phyloP scores from a whole-genome alignment of 2,797 vertebrate genomes.

The Limnodromus scolopaceus region DNA sequence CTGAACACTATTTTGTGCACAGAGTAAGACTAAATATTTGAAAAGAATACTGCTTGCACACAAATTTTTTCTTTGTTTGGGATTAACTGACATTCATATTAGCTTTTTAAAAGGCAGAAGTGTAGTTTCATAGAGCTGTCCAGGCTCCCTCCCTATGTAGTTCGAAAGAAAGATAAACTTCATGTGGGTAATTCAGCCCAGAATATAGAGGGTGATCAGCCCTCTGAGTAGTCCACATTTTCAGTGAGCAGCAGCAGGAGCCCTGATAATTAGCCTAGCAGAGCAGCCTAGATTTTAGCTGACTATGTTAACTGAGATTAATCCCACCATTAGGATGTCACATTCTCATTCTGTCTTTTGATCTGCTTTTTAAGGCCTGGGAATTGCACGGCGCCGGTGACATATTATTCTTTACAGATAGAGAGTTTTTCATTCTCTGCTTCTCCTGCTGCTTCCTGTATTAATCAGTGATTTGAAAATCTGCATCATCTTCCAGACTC shows the following conservation, averaged over 20 bases:
- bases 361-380: background rate
- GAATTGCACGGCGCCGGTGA: background rate
- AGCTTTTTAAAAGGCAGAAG: background rate
- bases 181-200: background rate
- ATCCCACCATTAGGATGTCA: background rate
- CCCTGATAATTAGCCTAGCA: background rate
- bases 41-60: background rate
- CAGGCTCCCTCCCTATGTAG: background rate
- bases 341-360: background rate
- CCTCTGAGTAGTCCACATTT: background rate
- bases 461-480: conserved; percentile 36
- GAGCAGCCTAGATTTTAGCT: background rate
- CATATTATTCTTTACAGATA: background rate
- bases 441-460: conserved; percentile 20
- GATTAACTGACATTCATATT: background rate
- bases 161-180: background rate
- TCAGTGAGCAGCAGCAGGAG: background rate
- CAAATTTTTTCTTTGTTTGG: background rate
- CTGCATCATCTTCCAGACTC: background rate
- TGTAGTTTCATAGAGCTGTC: background rate
- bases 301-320: background rate
- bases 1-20: background rate
- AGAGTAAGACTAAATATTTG: background rate
- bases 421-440: background rate
- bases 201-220: background rate